Percentiles rank a stretch among this genome's conserved stretches.
These are phyloP conservation scores for Desmodus rotundus DNA, from an alignment of 2,113 vertebrate species.

Conservation along the genomic window DNA sequence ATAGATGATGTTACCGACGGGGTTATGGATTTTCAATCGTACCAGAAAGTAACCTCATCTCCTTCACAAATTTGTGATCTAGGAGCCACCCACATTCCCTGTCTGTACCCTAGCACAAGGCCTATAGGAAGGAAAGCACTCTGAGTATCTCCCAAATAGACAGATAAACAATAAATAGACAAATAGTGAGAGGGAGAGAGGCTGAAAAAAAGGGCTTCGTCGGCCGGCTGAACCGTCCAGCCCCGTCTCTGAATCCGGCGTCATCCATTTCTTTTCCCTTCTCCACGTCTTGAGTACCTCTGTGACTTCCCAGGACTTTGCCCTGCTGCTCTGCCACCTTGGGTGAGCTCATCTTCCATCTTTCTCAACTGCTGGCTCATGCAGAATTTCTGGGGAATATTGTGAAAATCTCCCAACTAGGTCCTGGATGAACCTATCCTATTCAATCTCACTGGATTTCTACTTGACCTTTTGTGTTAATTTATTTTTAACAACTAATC, in stretches of 20 bases:
- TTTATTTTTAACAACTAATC: neutral
- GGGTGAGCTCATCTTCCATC: neutral
- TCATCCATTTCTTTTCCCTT: neutral
- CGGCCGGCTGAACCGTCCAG: too few species aligned
- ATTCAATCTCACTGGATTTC: neutral
- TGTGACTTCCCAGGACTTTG: neutral
- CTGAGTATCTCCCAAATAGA: neutral
- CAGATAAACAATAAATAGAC: neutral
- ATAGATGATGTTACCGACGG: neutral
- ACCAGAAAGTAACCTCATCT: neutral
- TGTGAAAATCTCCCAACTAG: neutral
- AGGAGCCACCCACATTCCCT: neutral
- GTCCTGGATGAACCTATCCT: neutral
- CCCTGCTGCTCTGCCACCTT: neutral
- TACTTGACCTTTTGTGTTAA: neutral
- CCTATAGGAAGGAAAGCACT: neutral
- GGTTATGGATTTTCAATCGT: neutral
- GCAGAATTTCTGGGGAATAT: neutral
- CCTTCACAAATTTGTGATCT: neutral
- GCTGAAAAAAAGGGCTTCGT: neutral
- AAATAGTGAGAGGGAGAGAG: accelerated
- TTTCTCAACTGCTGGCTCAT: neutral
- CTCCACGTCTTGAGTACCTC: accelerated
- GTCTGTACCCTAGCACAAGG: neutral
- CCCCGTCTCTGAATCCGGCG: neutral